phyloP scores from a whole-genome alignment of 2,888 invertebrate genomes.

The Laothoe populi region DNA sequence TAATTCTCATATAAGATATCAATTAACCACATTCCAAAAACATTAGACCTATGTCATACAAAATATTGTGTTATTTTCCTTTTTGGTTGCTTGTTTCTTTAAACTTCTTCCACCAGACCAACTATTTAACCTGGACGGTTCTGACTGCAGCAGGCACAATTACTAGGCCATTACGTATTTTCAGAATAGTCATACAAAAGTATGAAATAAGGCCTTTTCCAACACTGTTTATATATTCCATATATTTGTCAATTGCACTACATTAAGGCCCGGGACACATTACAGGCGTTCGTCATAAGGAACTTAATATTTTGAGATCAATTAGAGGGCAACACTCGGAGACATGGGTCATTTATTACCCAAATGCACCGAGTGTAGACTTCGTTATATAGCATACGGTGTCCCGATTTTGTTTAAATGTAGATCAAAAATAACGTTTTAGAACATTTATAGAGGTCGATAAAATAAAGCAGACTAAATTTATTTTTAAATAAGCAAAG shows the following conservation, averaged over 20 bases:
- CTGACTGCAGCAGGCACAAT: conserved; percentile 26
- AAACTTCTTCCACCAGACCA: not conserved
- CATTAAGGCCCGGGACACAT: conserved; percentile 56
- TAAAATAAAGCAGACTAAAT: too few species aligned
- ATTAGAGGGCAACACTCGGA: conserved; percentile 35
- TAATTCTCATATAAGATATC: not conserved
- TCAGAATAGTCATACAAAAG: conserved; percentile 22
- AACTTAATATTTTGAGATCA: conserved; percentile 77
- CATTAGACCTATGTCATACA: too few species aligned
- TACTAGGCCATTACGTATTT: conserved; percentile 26
- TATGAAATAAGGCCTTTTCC: conserved; percentile 27
- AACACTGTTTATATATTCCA: not conserved
- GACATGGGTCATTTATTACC: not conserved
- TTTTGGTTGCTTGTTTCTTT: not conserved
- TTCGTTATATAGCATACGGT: conserved; percentile 18
- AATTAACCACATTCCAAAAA: not conserved
- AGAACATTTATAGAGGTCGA: conserved; percentile 13
- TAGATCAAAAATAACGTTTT: conserved; percentile 21
- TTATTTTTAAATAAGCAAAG: too few species aligned
- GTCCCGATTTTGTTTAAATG: conserved; percentile 28
- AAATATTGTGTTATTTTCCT: not conserved
- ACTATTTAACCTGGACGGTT: conserved; percentile 23
- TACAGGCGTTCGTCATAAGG: conserved; percentile 64
- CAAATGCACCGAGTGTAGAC: not conserved
- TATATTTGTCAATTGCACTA: conserved; percentile 52